Conservation (phyloP, 2,797 vertebrate species). For the Salarias fasciatus region DNA sequence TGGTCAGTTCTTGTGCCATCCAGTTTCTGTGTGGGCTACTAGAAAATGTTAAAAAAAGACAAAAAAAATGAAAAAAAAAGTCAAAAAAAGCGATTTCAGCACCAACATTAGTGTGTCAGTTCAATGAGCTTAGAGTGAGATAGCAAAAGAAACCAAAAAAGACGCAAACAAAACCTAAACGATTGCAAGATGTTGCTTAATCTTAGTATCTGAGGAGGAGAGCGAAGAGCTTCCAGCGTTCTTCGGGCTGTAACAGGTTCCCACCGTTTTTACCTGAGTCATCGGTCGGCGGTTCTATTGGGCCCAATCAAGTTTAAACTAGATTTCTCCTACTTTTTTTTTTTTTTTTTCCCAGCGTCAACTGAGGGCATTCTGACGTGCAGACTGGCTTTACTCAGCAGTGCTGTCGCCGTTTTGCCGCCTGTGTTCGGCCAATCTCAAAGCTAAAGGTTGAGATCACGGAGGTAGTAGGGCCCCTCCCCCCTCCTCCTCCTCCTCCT, state of each 20-base stretch:
- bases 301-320: constrained; percentile 46
- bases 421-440: constrained; percentile 72
- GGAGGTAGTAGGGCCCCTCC: constrained; percentile 57
- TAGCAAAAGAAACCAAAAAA: constrained; percentile 86
- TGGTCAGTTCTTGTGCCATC: constrained; percentile 89
- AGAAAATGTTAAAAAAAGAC: constrained; percentile 75
- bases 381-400: constrained; percentile 68
- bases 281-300: constrained; percentile 40
- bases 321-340: constrained; percentile 25
- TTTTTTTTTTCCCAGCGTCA: constrained; percentile 31
- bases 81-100: constrained; percentile 77
- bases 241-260: constrained; percentile 58
- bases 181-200: constrained; percentile 75
- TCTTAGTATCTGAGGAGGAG: constrained; percentile 72
- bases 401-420: constrained; percentile 56
- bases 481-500: too few relatives aligned
- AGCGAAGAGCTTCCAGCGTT: constrained; percentile 50
- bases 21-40: constrained; percentile 88
- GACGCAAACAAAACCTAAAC: constrained; percentile 74
- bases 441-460: constrained; percentile 55
- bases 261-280: constrained; percentile 60
- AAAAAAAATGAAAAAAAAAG: constrained; percentile 53
- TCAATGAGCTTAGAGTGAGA: constrained; percentile 86
- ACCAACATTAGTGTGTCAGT: constrained; percentile 87
- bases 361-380: constrained; percentile 46